phyloP scores from a whole-genome alignment of 2,888 invertebrate species.

The Drosophila diplacantha region DNA sequence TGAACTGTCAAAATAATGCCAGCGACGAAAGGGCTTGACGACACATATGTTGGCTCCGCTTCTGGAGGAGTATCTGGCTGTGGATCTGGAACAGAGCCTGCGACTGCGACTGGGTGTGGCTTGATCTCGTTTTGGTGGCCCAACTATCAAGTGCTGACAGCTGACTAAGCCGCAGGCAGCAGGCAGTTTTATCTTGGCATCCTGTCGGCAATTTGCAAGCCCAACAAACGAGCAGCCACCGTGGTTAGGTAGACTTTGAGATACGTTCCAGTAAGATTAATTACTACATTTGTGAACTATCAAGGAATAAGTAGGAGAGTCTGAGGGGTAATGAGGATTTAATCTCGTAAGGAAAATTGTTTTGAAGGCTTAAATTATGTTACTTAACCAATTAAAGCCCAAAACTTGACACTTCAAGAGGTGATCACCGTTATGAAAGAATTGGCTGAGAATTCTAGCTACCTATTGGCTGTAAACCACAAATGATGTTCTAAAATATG shows the following conservation, averaged over 20 bases:
- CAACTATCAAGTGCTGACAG: slow-evolving; percentile 59
- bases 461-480: too few relatives aligned
- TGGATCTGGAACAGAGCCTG: slow-evolving; percentile 2
- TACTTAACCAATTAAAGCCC: too few relatives aligned
- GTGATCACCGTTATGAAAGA: neutral
- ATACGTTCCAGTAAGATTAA: neutral
- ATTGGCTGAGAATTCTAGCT: neutral
- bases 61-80: slow-evolving; percentile 18
- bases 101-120: slow-evolving; percentile 51
- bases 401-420: neutral
- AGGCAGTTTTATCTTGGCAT: slow-evolving; percentile 47
- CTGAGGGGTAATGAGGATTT: neutral
- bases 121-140: slow-evolving; percentile 30
- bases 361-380: neutral
- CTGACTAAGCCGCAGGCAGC: slow-evolving; percentile 59
- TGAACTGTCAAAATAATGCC: slow-evolving; percentile 70
- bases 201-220: slow-evolving; percentile 44
- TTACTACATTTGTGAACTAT: neutral
- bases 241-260: neutral
- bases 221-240: slow-evolving; percentile 15
- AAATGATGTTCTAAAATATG: neutral
- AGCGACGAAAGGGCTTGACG: slow-evolving; percentile 58
- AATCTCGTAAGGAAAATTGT: too few relatives aligned
- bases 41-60: slow-evolving; percentile 50
- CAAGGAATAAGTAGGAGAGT: neutral